phyloP scores from a whole-genome alignment of 2,113 vertebrate genomes.

The Coracopsis vasa region DNA sequence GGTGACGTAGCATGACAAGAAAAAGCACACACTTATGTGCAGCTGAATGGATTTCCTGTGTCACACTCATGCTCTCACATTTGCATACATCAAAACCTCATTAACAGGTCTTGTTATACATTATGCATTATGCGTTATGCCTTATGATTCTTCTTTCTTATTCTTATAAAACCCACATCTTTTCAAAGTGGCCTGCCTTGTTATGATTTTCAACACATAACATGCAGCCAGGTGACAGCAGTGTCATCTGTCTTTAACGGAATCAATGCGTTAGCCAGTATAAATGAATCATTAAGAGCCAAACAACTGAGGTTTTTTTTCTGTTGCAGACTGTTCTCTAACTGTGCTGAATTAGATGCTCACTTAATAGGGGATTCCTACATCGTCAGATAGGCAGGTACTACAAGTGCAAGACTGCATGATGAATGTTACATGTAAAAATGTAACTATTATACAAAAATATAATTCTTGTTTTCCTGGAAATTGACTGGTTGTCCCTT shows the following conservation, averaged over 20 bases:
- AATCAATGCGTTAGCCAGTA: neutral
- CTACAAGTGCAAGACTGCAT: neutral
- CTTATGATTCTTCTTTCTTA: neutral
- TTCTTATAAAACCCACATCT: neutral
- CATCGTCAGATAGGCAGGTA: neutral
- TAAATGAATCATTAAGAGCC: neutral
- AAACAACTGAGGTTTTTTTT: neutral
- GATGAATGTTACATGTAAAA: neutral
- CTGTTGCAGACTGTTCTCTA: neutral
- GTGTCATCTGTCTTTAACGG: neutral
- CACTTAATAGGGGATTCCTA: neutral
- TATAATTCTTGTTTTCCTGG: neutral
- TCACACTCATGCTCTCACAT: neutral
- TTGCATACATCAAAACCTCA: neutral
- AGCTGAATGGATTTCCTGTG: neutral
- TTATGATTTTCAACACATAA: neutral
- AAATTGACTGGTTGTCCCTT: accelerated
- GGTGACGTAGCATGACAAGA: neutral
- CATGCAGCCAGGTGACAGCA: neutral
- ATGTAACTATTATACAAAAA: neutral
- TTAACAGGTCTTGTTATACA: neutral
- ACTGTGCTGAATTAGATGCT: neutral
- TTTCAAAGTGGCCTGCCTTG: neutral
- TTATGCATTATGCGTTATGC: neutral
- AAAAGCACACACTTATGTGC: neutral